Percentiles rank a stretch among this genome's conserved stretches.
Conservation (phyloP, 2,113 vertebrate genomes). For the Mesembrinibis cayennensis region DNA sequence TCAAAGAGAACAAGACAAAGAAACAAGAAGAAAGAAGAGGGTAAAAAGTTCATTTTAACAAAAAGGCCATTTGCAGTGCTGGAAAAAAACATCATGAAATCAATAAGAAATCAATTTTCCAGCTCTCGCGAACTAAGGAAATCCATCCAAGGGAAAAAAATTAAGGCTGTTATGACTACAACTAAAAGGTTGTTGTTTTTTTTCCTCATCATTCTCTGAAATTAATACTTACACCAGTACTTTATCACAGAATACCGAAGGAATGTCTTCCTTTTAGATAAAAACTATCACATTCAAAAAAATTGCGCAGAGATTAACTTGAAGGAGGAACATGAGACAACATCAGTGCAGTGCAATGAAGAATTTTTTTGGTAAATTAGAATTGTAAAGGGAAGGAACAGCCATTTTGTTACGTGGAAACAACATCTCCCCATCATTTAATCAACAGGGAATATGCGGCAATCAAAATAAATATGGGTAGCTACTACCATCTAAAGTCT, state of each 20-base stretch:
- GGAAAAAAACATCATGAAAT: background rate
- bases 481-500: background rate
- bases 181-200: background rate
- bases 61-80: background rate
- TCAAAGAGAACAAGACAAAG: background rate
- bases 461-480: constrained; percentile 1
- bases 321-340: background rate
- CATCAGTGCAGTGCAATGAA: background rate
- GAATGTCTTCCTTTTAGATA: background rate
- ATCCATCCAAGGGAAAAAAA: background rate
- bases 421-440: background rate
- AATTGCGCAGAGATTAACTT: background rate
- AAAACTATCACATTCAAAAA: background rate
- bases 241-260: background rate
- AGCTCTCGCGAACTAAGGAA: background rate
- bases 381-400: background rate
- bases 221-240: background rate
- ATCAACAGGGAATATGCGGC: background rate
- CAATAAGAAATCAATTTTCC: constrained; percentile 40
- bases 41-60: background rate
- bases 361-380: background rate
- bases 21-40: background rate
- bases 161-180: background rate
- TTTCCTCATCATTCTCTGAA: background rate
- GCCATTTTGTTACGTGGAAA: background rate